Base-by-base conservation (phyloP, 2,113 vertebrate species). In the Collichthys lucidus region DNA sequence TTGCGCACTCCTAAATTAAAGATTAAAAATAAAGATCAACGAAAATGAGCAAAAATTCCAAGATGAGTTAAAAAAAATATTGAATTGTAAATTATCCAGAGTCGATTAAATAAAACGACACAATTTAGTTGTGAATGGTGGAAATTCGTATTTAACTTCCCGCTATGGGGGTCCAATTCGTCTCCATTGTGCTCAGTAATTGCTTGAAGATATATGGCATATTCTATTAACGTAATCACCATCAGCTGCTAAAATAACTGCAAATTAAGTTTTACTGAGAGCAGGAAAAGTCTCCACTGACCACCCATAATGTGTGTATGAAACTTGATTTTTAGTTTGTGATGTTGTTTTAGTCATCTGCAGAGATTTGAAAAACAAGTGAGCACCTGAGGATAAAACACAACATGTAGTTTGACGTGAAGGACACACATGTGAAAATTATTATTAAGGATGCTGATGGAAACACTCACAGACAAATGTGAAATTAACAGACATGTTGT, bases 181-280 rank as follows among this genome's bases (percentile, higher is more conserved):
- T 92, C 89, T 85, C 96, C 94, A 96, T 95, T 97, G 95, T 97
- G 90, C 93, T 89, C 95, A 88, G 93, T 97, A 96, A 97, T 96
- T 96, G 95, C 95, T 96, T 96, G 95, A 96, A 96, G 96, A 96
- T 96, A 96, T 96, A 95, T 97, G 97, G 96, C 96, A 97, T 95
- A 95, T 96, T 97, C 95, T 94, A 97, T 97, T 97, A 97, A 95
- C 96, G 96, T 97, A 97, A 98, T 97, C 96, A 98, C 95, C 96
- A 96, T 98, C 96, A 94, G 77, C 92, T 95, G 94, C 93, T 96
- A 95, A 95, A 96, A 94, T 93, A 96, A 95, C 91, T 95, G 95
- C 94, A 94, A 80, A 88, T 93, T 82, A 88, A 93, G 85, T 93
- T 94, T 91, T 70, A 89, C 79, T 83, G 83, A 90, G 92, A 90